These are phyloP conservation scores for Halocynthia aurantium DNA, from an alignment of 23 tunicate species.

Conservation along the genomic window DNA sequence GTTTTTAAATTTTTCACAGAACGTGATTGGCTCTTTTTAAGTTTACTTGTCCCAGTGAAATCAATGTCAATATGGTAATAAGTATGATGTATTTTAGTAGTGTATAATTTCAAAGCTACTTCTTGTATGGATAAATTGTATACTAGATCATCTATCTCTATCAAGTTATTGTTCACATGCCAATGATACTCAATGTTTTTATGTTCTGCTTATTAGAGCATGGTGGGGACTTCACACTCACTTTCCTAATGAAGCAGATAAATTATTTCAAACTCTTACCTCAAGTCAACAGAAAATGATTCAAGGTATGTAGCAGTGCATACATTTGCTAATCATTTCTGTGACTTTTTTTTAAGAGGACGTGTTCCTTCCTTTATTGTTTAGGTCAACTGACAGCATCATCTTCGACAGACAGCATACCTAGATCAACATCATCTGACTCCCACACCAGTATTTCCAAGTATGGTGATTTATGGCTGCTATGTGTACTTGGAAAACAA, in stretches of 20 bases:
- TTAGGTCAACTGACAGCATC: slow-evolving; percentile 16
- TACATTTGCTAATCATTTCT: too few species aligned
- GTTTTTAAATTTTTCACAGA: neutral
- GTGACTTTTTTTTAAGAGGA: too few species aligned
- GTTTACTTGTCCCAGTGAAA: too few species aligned
- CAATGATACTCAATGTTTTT: neutral
- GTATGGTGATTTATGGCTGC: neutral
- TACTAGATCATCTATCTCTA: too few species aligned
- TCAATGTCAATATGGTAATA: too few species aligned
- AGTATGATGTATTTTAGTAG: too few species aligned
- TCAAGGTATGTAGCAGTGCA: slow-evolving; percentile 23
- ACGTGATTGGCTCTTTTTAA: too few species aligned
- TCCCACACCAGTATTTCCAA: slow-evolving; percentile 3
- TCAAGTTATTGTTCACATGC: too few species aligned
- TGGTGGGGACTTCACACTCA: slow-evolving; percentile 67
- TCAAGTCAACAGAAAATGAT: slow-evolving; percentile 67
- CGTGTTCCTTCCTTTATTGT: too few species aligned
- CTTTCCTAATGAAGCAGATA: slow-evolving; percentile 72
- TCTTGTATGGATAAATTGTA: too few species aligned
- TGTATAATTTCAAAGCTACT: too few species aligned
- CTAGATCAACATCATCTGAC: slow-evolving; percentile 22
- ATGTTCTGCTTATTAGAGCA: slow-evolving; percentile 28
- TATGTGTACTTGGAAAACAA: too few species aligned
- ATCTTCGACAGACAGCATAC: slow-evolving; percentile 27
- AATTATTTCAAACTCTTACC: slow-evolving; percentile 48